Conservation (phyloP, 2,888 invertebrate species). For the Melanostoma mellinum region DNA sequence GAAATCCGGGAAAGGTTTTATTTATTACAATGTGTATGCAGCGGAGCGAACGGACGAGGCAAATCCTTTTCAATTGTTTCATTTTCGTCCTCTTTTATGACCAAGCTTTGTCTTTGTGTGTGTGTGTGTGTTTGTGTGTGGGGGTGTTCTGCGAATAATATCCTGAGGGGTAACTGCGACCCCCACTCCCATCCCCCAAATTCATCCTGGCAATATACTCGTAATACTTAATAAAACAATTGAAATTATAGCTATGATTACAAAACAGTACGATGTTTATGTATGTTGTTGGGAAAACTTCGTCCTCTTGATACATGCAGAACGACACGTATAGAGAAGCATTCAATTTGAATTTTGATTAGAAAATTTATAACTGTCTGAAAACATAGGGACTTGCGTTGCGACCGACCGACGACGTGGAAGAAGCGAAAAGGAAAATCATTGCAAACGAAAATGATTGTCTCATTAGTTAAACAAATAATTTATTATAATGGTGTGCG, state of each 20-base stretch:
- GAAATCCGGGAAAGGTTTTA: conserved; percentile 73
- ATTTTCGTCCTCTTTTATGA: conserved; percentile 60
- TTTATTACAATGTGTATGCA: conserved; percentile 69
- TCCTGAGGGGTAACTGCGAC: conserved; percentile 66
- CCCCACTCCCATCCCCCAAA: conserved; percentile 43
- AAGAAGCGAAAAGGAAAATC: conserved; percentile 47
- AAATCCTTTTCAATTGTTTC: conserved; percentile 72
- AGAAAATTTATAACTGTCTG: conserved; percentile 78
- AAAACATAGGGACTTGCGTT: neutral
- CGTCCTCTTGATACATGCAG: neutral
- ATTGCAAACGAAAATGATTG: conserved; percentile 72
- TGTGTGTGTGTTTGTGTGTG: neutral
- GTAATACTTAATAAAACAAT: conserved; percentile 68
- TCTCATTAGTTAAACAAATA: conserved; percentile 74
- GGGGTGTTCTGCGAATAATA: conserved; percentile 29
- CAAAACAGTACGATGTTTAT: conserved; percentile 50
- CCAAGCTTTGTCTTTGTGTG: conserved; percentile 8
- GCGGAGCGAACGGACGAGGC: conserved; percentile 28
- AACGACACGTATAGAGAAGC: conserved; percentile 49
- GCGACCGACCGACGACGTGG: neutral
- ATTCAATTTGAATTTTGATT: conserved; percentile 82
- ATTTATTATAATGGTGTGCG: conserved; percentile 45
- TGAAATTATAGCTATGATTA: conserved; percentile 72
- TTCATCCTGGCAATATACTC: conserved; percentile 49
- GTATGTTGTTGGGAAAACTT: conserved; percentile 27